Evolutionary conservation across 2,888 invertebrate species (phyloP).

Genomic region (Caenorhabditis angaria): DNA sequence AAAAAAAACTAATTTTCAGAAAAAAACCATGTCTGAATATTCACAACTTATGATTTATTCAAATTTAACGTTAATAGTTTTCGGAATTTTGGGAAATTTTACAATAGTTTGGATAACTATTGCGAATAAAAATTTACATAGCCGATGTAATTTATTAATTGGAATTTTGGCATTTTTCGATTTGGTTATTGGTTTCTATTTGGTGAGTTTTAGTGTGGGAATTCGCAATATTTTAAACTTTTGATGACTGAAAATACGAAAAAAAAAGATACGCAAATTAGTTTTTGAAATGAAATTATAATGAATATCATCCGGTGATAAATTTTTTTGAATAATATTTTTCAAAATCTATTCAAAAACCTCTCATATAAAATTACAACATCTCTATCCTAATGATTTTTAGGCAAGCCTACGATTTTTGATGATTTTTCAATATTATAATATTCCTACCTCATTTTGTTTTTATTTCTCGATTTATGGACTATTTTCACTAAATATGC

Average conservation of each 20-base stretch:
- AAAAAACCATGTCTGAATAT: no score
- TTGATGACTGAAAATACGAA: no score
- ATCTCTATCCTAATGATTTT: background rate
- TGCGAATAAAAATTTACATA: background rate
- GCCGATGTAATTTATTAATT: background rate
- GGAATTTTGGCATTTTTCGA: background rate
- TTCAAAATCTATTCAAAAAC: no score
- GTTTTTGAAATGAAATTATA: no score
- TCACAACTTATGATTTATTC: slow-evolving; percentile 2
- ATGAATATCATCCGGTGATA: no score
- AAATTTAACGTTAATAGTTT: background rate
- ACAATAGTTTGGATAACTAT: background rate
- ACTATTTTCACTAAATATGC: slow-evolving; percentile 18
- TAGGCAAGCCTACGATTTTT: background rate
- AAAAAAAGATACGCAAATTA: no score
- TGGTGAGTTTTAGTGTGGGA: background rate
- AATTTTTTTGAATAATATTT: no score
- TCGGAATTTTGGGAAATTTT: background rate
- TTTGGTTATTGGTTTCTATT: background rate
- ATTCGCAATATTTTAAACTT: background rate
- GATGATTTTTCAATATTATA: slow-evolving; percentile 1
- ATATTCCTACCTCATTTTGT: background rate
- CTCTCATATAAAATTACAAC: no score
- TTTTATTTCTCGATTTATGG: slow-evolving; percentile 15
- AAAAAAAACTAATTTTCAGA: no score